Percentiles rank a stretch among this genome's conserved stretches.
Evolutionary conservation across 2,113 vertebrate genomes (phyloP).

Genomic region (Tympanuchus pallidicinctus): DNA sequence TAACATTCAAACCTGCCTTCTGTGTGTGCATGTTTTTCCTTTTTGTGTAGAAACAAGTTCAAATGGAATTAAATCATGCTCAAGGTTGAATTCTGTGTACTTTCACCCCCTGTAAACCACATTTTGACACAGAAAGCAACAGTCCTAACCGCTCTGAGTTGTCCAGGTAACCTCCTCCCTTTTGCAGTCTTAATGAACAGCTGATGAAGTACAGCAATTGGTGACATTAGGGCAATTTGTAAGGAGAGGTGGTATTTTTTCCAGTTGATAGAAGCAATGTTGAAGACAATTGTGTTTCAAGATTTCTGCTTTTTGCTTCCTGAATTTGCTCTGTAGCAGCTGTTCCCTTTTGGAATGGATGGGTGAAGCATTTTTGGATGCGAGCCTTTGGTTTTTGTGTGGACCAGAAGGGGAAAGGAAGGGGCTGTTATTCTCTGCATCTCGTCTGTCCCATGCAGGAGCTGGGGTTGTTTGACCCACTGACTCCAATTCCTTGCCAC

Average conservation of each 20-base stretch:
- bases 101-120: not conserved
- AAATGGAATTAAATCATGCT: slow-evolving; percentile 15
- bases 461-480: not conserved
- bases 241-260: not conserved
- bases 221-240: not conserved
- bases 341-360: not conserved
- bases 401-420: not conserved
- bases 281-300: not conserved
- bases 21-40: not conserved
- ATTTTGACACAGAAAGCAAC: not conserved
- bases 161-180: not conserved
- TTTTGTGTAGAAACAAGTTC: slow-evolving; percentile 21
- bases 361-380: not conserved
- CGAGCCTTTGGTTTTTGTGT: not conserved
- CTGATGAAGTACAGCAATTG: not conserved
- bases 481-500: not conserved
- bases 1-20: slow-evolving; percentile 14
- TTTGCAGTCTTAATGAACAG: not conserved
- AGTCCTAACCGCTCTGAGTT: slow-evolving; percentile 6
- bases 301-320: not conserved
- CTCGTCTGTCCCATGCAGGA: rapidly evolving
- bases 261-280: not conserved
- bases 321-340: not conserved
- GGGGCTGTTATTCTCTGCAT: not conserved
- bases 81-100: not conserved